A percentile compares a stretch with the other conserved stretches of the same genome.
These are phyloP conservation scores for Marmota monax DNA, from an alignment of 2,113 vertebrate genomes.

Conservation along the genomic window DNA sequence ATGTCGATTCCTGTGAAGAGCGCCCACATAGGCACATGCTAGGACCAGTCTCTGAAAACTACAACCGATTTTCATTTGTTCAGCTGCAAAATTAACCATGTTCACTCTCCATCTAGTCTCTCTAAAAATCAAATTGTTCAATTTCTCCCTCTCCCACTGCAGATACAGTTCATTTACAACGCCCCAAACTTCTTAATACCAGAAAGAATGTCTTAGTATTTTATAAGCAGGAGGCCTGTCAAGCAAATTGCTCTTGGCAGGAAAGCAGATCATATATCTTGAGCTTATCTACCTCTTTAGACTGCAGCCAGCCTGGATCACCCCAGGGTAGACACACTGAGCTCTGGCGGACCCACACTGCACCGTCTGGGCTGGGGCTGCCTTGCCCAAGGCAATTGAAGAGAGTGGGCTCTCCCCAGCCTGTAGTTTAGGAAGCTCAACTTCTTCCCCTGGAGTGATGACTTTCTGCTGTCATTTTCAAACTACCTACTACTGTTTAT, in stretches of 20 bases:
- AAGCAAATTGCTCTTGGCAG: constrained; percentile 71
- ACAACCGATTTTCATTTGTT: constrained; percentile 50
- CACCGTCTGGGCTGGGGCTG: not conserved
- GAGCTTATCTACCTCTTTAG: constrained; percentile 66
- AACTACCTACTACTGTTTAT: constrained; percentile 69
- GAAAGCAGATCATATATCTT: constrained; percentile 71
- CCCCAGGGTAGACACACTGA: not conserved
- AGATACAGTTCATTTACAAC: constrained; percentile 40
- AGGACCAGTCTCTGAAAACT: not conserved
- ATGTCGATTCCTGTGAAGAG: not conserved
- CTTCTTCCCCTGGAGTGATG: not conserved
- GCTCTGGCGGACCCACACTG: not conserved
- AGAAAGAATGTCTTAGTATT: constrained; percentile 48
- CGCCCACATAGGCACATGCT: not conserved
- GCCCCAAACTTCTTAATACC: constrained; percentile 48
- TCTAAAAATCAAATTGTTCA: constrained; percentile 16
- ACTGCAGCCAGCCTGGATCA: not conserved
- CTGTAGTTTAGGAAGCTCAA: constrained; percentile 59
- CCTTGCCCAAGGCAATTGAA: not conserved
- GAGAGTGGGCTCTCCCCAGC: not conserved
- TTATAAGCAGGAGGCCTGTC: constrained; percentile 57
- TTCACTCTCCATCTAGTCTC: not conserved
- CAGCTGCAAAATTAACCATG: not conserved
- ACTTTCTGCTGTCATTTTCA: constrained; percentile 67
- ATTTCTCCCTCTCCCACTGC: not conserved